phyloP scores from a whole-genome alignment of 2,113 vertebrate species.

The Rostratula benghalensis region DNA sequence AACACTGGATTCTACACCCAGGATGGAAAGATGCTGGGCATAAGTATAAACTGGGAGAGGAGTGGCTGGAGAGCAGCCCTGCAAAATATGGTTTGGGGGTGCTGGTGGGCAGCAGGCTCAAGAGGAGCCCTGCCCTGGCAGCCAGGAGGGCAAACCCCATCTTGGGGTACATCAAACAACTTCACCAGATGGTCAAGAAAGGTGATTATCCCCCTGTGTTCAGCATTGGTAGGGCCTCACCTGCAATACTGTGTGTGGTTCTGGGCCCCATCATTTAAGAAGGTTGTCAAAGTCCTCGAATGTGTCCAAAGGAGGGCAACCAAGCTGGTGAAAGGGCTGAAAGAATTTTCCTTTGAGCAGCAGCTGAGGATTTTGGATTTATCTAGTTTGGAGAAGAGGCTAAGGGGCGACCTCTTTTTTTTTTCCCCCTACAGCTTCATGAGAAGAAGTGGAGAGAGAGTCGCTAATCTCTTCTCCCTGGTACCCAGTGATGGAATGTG shows the following conservation, averaged over 20 bases:
- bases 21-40: neutral
- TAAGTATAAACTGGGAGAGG: neutral
- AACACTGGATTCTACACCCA: neutral
- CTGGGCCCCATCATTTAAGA: neutral
- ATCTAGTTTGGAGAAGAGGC: neutral
- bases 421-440: neutral
- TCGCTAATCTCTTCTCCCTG: neutral
- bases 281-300: neutral
- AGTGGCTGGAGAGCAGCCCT: neutral
- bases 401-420: neutral
- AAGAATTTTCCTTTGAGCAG: neutral
- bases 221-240: neutral
- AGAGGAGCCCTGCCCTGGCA: neutral
- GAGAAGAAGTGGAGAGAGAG: neutral
- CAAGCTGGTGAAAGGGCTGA: neutral
- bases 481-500: neutral
- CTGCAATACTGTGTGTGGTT: neutral
- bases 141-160: neutral
- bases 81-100: neutral
- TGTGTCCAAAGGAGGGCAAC: neutral
- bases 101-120: neutral
- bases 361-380: neutral
- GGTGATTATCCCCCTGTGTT: neutral
- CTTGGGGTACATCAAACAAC: neutral
- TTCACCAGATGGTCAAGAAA: neutral